Conservation (phyloP, 1,140 invertebrate genomes). For the Cyphomyrmex costatus region DNA sequence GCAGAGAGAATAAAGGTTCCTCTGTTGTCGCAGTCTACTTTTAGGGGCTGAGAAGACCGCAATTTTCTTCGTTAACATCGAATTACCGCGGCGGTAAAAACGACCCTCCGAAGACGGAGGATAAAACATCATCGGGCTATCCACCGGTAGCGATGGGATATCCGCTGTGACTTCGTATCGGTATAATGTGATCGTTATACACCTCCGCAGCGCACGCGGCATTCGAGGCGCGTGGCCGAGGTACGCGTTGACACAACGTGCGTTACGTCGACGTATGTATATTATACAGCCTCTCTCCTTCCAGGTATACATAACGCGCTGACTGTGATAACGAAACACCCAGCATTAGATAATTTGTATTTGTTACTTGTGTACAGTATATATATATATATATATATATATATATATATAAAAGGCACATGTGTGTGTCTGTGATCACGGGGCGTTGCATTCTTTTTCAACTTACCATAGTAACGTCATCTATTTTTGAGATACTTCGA, state of each 20-base stretch:
- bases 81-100: not conserved
- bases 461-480: conserved; percentile 99
- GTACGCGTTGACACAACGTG: conserved; percentile 20
- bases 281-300: not conserved
- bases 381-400: conserved; percentile 39
- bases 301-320: conserved; percentile 10
- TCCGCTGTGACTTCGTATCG: not conserved
- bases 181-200: conserved; percentile 42
- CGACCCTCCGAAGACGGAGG: not conserved
- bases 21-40: not conserved
- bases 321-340: conserved; percentile 66
- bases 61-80: no score
- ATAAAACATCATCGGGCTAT: not conserved
- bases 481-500: conserved; percentile 99
- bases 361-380: conserved; percentile 18
- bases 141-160: conserved; percentile 14
- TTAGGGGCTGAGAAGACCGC: not conserved
- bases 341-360: conserved; percentile 46
- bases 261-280: conserved; percentile 48
- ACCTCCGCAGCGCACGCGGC: conserved; percentile 44
- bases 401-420: conserved; percentile 36
- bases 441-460: conserved; percentile 78
- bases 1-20: not conserved
- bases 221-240: conserved; percentile 19
- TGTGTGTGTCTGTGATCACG: conserved; percentile 75